Evolutionary conservation across 2,888 invertebrate genomes (phyloP).

Genomic region (Andrena trimmerana): DNA sequence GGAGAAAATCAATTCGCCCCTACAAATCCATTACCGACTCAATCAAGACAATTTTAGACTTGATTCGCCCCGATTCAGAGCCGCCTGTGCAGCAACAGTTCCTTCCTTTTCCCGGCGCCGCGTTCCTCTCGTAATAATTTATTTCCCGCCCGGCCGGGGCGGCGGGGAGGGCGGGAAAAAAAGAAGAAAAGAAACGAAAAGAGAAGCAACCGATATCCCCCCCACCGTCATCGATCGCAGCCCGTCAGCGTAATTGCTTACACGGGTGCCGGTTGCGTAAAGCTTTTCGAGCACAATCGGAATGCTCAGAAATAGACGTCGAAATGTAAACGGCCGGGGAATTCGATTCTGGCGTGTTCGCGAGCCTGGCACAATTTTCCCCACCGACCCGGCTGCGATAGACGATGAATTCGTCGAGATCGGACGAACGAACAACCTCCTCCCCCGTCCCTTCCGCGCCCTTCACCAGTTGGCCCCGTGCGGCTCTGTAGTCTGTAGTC

Average conservation of each 20-base stretch:
- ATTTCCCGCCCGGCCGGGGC: slow-evolving; percentile 5
- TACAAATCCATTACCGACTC: slow-evolving; percentile 52
- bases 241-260: slow-evolving; percentile 32
- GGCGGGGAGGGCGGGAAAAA: neutral
- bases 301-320: slow-evolving; percentile 54
- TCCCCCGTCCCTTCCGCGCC: neutral
- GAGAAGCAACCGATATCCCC: neutral
- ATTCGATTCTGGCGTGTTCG: slow-evolving; percentile 56
- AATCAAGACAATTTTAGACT: slow-evolving; percentile 43
- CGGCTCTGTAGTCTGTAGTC: neutral
- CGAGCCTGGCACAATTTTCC: slow-evolving; percentile 43
- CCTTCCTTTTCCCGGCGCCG: slow-evolving; percentile 1
- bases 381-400: slow-evolving; percentile 18
- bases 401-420: slow-evolving; percentile 55
- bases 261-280: slow-evolving; percentile 12
- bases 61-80: slow-evolving; percentile 23
- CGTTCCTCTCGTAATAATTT: slow-evolving; percentile 35
- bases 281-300: slow-evolving; percentile 23
- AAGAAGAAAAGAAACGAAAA: too few species aligned
- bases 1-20: slow-evolving; percentile 47
- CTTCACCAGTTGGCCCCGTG: neutral
- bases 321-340: slow-evolving; percentile 61
- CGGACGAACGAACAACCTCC: slow-evolving; percentile 34
- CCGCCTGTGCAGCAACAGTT: slow-evolving; percentile 29
- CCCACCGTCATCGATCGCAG: slow-evolving; percentile 21